Conservation (phyloP, 2,113 vertebrate genomes). For the Amphiprion ocellaris region DNA sequence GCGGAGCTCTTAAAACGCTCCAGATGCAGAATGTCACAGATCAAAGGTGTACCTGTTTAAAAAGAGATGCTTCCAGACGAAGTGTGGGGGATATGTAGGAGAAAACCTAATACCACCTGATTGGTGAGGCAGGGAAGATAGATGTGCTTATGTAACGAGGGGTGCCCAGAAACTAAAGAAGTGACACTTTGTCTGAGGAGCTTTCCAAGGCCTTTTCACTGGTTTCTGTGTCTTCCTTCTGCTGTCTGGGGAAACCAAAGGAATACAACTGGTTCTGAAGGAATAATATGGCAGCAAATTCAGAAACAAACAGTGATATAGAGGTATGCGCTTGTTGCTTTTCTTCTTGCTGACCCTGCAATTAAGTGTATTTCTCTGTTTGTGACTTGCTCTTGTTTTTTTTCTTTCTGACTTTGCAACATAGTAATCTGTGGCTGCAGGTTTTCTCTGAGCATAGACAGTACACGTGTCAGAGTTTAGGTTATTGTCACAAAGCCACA, state of each 20-base stretch:
- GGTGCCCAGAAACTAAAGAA: slow-evolving; percentile 40
- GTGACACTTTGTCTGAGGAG: slow-evolving; percentile 41
- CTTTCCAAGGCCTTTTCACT: slow-evolving; percentile 37
- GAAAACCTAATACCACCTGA: slow-evolving; percentile 26
- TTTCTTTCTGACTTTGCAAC: not conserved
- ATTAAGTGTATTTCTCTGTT: slow-evolving; percentile 4
- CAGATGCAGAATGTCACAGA: slow-evolving; percentile 35
- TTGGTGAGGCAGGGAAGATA: slow-evolving; percentile 41
- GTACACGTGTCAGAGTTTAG: not conserved
- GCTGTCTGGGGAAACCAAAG: slow-evolving; percentile 31
- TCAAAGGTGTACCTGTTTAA: slow-evolving; percentile 53
- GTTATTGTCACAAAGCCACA: slow-evolving; percentile 1
- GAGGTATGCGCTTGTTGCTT: slow-evolving; percentile 76
- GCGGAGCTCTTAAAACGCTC: slow-evolving; percentile 47
- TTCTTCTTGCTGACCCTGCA: slow-evolving; percentile 24
- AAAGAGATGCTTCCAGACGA: not conserved
- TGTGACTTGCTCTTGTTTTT: slow-evolving; percentile 19
- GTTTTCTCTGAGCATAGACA: not conserved
- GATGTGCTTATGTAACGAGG: slow-evolving; percentile 61
- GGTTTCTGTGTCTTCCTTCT: slow-evolving; percentile 25
- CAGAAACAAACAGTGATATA: slow-evolving; percentile 68
- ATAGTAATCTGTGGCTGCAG: slow-evolving; percentile 14
- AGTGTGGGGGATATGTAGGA: not conserved
- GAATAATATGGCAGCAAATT: slow-evolving; percentile 71
- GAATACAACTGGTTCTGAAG: slow-evolving; percentile 27